phyloP scores from a whole-genome alignment of 1,140 invertebrate genomes.

The Nomia melanderi region DNA sequence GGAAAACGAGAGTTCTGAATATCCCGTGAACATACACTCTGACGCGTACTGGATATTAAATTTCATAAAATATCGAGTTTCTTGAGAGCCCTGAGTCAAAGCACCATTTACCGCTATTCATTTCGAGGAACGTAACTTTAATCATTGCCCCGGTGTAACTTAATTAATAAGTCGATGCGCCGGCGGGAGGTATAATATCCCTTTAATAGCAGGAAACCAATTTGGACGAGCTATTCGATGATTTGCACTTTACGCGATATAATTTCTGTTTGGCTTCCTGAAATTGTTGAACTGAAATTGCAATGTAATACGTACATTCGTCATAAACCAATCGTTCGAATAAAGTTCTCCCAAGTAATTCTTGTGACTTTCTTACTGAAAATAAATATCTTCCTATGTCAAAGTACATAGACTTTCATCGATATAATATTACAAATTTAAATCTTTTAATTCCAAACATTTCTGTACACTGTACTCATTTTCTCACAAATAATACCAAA shows the following conservation, averaged over 20 bases:
- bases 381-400: no score
- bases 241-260: background rate
- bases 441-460: no score
- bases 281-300: background rate
- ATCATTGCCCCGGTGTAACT: background rate
- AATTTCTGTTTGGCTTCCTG: background rate
- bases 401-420: no score
- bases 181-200: background rate
- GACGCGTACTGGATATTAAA: background rate
- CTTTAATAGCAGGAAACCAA: background rate
- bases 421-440: no score
- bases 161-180: background rate
- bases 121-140: background rate
- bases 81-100: background rate
- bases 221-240: background rate
- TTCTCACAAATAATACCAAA: no score
- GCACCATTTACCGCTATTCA: background rate
- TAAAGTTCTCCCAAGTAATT: no score
- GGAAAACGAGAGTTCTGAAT: background rate
- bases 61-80: conserved; percentile 6
- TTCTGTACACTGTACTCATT: no score
- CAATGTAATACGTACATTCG: no score
- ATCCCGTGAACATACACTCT: no score
- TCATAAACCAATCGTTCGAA: no score
- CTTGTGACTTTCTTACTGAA: no score